These are phyloP conservation scores for Ivindomyrus marchei DNA, from an alignment of 2,113 vertebrate species.

Conservation along the genomic window DNA sequence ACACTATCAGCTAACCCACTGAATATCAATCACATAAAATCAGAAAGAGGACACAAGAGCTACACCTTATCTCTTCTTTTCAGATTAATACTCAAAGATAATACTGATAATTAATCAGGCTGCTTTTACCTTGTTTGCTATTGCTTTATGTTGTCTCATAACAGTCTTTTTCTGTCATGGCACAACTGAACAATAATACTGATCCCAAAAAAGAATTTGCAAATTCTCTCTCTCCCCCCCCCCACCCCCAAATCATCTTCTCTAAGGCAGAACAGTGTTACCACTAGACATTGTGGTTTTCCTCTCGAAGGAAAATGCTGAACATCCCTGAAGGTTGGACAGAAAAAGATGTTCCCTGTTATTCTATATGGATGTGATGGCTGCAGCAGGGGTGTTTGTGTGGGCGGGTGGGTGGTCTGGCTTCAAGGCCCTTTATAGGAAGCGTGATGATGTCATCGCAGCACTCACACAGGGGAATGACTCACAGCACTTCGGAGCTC, in stretches of 20 bases:
- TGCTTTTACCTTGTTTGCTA: neutral
- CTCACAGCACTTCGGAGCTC: neutral
- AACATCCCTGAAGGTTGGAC: neutral
- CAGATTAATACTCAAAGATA: neutral
- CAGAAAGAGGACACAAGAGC: neutral
- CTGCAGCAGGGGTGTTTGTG: conserved; percentile 1
- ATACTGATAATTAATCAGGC: neutral
- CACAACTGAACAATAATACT: neutral
- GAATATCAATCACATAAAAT: neutral
- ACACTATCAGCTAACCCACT: neutral
- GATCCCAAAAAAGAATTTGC: neutral
- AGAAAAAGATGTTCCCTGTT: conserved; percentile 6
- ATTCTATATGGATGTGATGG: neutral
- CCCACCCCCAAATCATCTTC: neutral
- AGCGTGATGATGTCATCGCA: conserved; percentile 11
- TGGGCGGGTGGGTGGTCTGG: conserved; percentile 7
- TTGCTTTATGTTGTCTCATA: neutral
- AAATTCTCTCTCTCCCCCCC: neutral
- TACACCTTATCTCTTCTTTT: neutral
- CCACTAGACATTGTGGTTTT: neutral
- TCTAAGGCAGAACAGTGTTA: neutral
- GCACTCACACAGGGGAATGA: neutral
- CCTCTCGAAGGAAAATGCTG: neutral
- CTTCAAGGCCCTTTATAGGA: conserved; percentile 12
- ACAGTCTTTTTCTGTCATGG: neutral